Evolutionary conservation across 2,797 vertebrate genomes (phyloP).

Genomic region (Percopsis omiscomaycus): DNA sequence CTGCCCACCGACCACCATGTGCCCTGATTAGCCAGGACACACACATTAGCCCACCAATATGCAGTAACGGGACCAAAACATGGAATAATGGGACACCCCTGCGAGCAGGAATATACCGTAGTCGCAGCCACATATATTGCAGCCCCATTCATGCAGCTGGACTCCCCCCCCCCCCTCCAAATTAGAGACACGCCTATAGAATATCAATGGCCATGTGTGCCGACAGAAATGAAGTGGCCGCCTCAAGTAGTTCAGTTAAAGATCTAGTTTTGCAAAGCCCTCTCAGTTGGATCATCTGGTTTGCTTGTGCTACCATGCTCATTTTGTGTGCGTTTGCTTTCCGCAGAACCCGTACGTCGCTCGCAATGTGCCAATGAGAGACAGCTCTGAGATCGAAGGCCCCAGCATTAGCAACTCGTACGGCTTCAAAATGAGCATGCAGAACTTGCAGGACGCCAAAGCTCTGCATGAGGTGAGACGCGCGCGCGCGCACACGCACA

Average conservation of each 20-base stretch:
- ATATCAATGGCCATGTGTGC: background rate
- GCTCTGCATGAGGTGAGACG: slow-evolving; percentile 92
- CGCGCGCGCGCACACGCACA: background rate
- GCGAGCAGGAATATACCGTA: background rate
- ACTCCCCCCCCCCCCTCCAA: background rate
- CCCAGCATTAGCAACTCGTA: slow-evolving; percentile 94
- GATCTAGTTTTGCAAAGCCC: background rate
- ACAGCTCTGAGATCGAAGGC: slow-evolving; percentile 93
- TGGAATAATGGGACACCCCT: too few relatives aligned
- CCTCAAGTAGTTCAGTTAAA: too few relatives aligned
- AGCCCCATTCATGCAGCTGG: background rate
- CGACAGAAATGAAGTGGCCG: background rate
- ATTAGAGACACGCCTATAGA: background rate
- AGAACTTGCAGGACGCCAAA: slow-evolving; percentile 96
- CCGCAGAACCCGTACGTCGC: slow-evolving; percentile 89
- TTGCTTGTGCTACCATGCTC: slow-evolving; percentile 3
- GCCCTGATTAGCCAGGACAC: too few relatives aligned
- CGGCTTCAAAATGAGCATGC: slow-evolving; percentile 95
- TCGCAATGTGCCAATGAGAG: slow-evolving; percentile 86
- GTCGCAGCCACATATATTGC: background rate
- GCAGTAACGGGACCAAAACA: too few relatives aligned
- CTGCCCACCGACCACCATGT: too few relatives aligned
- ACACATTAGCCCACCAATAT: too few relatives aligned
- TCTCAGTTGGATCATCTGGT: background rate
- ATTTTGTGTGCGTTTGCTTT: slow-evolving; percentile 26